Conservation (phyloP, 2,888 invertebrate genomes). For the Tethea ocularis region DNA sequence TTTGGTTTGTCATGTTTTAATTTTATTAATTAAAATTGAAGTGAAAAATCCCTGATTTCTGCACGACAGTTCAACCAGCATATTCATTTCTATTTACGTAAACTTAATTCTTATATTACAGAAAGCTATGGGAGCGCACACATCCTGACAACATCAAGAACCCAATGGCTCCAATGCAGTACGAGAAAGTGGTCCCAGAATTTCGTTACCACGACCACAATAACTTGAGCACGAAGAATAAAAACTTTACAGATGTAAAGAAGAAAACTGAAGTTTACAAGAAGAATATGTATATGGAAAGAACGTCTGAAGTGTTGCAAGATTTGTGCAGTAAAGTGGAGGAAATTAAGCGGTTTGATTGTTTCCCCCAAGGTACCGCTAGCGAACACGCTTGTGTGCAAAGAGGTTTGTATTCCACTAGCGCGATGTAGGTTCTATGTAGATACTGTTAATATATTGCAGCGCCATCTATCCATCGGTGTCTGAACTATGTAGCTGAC, state of each 20-base stretch:
- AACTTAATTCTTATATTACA: constrained; percentile 30
- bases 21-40: no score
- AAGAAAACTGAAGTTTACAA: constrained; percentile 55
- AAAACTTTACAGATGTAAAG: constrained; percentile 55
- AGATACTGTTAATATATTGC: no score
- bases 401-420: constrained; percentile 71
- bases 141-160: constrained; percentile 73
- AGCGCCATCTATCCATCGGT: no score
- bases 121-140: constrained; percentile 74
- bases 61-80: no score
- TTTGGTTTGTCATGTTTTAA: no score
- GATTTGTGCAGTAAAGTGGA: constrained; percentile 72
- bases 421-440: no score
- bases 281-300: constrained; percentile 55
- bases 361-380: constrained; percentile 85
- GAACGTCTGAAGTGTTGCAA: constrained; percentile 52
- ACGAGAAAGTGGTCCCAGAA: constrained; percentile 71
- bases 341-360: constrained; percentile 86
- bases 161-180: constrained; percentile 61
- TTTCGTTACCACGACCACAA: constrained; percentile 80
- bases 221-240: constrained; percentile 77
- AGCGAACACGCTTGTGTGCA: constrained; percentile 81
- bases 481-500: no score
- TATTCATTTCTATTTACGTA: neutral
- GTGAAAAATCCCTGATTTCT: no score